Base-by-base conservation (phyloP, 2,113 vertebrate species). In the Sinocyclocheilus anophthalmus region DNA sequence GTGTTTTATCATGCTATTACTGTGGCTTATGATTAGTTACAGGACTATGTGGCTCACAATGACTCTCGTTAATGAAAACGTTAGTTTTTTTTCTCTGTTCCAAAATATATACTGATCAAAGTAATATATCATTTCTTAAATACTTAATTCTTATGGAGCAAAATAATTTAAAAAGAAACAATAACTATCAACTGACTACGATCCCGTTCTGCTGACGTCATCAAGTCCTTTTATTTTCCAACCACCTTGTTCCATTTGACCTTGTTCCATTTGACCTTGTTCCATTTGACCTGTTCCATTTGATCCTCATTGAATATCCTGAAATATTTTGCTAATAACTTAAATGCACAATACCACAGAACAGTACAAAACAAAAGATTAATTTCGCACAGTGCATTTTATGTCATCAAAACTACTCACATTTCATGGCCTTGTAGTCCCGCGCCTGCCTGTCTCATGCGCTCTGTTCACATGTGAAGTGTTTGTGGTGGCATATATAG, bases 371-470 rank as follows among this genome's bases (percentile, higher is more conserved):
- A 24, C 3, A 57, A 65, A 11, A 22, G 1, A 18, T 69, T 22
- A 9, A 30, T 14, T 69, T 70, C 22, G 0, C 24, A 33, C n/a
- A 6, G n/a, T 4, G 20, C 37, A 26, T 65, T 53, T 82, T 12
- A 24, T 24, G 42, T n/a, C 55, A 30, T 26, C 8, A 55, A 39
- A 50, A 53, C 45, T 92, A 94, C 91, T 93, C 89, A 93, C 93
- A 90, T 76, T 88, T 92, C 81, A 90, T 85, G 70, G 85, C 67
- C 18, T 80, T 87, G 86, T 61, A 73, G 75, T 76, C 85, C 30
- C 76, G 39, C 55, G 76, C 39, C 83, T 70, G 30, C 24, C 61
- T 76, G 75, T 85, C 37, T 84, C 88, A 33, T 87, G 87, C 59
- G 76, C 88, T 87, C 89, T 79, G 83, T 88, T 86, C 87, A 1